Conservation (phyloP, 2,113 vertebrate species). For the Forbesichthys papilliferus region DNA sequence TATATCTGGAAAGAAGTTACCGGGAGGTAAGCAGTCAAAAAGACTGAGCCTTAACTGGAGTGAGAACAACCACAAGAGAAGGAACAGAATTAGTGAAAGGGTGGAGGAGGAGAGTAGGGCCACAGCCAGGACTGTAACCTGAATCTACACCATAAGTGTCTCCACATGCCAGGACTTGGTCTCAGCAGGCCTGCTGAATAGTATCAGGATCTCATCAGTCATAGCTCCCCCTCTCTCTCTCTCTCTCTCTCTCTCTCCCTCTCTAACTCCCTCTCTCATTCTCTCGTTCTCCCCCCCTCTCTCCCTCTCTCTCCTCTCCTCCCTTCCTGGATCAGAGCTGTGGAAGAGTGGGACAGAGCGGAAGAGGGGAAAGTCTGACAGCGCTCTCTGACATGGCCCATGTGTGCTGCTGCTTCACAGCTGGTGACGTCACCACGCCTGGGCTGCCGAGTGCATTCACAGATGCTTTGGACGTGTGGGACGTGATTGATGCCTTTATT, state of each 20-base stretch:
- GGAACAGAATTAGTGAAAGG: background rate
- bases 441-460: constrained; percentile 24
- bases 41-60: constrained; percentile 6
- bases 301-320: constrained; percentile 35
- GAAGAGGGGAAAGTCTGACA: constrained; percentile 71
- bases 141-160: constrained; percentile 60
- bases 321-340: constrained; percentile 69
- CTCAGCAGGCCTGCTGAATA: constrained; percentile 15
- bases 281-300: background rate
- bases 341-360: constrained; percentile 54
- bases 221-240: background rate
- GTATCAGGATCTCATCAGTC: background rate
- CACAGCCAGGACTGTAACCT: constrained; percentile 49
- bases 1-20: background rate
- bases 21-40: background rate
- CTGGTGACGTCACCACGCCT: constrained; percentile 27
- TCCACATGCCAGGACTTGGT: constrained; percentile 59
- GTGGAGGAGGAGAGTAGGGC: constrained; percentile 25
- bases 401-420: constrained; percentile 57
- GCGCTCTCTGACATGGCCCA: constrained; percentile 55
- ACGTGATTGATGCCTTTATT: constrained; percentile 51
- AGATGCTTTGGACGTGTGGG: constrained; percentile 40
- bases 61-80: background rate
- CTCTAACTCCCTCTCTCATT: background rate
- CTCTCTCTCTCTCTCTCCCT: background rate